Base-by-base conservation (phyloP, 1,140 invertebrate genomes). In the Ceratosolen fusciceps region DNA sequence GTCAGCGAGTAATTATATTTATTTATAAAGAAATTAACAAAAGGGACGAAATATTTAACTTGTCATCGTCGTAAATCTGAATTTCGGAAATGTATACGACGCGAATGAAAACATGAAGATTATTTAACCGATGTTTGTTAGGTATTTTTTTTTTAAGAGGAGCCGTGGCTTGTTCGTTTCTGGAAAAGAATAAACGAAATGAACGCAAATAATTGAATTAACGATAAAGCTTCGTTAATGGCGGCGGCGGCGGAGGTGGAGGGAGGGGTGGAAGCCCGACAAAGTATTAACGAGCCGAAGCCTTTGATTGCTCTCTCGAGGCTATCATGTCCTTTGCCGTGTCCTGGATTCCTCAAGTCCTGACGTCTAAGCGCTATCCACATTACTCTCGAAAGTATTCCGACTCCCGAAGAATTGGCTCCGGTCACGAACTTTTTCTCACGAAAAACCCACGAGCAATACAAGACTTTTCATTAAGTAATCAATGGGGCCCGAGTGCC, bases 121-220 rank as follows among this genome's bases (percentile, higher is more conserved):
- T n/a, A n/a, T n/a, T n/a, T n/a, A n/a, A n/a, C n/a, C n/a, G n/a
- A n/a, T n/a, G n/a, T n/a, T n/a, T n/a, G n/a, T n/a, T n/a, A n/a
- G n/a, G n/a, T n/a, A n/a, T n/a, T n/a, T n/a, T n/a, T n/a, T n/a
- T n/a, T n/a, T n/a, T n/a, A n/a, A n/a, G n/a, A n/a, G n/a, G n/a
- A n/a, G n/a, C n/a, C n/a, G n/a, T n/a, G n/a, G n/a, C n/a, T n/a
- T n/a, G n/a, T n/a, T n/a, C n/a, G n/a, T n/a, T n/a, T n/a, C n/a
- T n/a, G n/a, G n/a, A 14, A 65, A 31, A 31, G 21, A 31, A 65
- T 37, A 37, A 65, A 65, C 19, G 31, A 65, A n/a, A 37, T 65
- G n/a, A 65, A 65, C 31, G n/a, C 31, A 65, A 12, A 65, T 65
- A 65, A 65, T 37, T 65, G 37, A 65, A 65, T 65, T 65, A 65